A percentile compares a stretch with the other conserved stretches of the same genome.
Evolutionary conservation across 1,140 invertebrate genomes (phyloP).

Genomic region (Drosophila navojoa): DNA sequence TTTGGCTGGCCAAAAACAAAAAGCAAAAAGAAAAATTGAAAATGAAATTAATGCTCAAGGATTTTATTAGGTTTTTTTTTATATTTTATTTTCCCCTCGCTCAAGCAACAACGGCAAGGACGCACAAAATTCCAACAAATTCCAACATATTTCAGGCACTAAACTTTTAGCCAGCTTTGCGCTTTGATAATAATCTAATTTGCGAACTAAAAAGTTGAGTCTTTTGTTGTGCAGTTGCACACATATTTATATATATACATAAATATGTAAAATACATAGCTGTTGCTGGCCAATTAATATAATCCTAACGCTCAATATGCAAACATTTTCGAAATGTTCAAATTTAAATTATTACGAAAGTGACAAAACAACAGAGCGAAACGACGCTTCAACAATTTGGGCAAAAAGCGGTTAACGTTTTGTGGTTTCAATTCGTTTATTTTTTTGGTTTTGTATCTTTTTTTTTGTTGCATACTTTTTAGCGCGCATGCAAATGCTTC

Average conservation of each 20-base stretch:
- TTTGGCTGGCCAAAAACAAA: constrained; percentile 39
- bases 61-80: constrained; percentile 67
- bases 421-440: constrained; percentile 5
- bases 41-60: constrained; percentile 80
- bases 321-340: neutral
- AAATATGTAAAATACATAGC: neutral
- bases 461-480: constrained; percentile 58
- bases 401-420: constrained; percentile 20
- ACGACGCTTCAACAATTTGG: constrained; percentile 26
- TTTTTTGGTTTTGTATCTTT: constrained; percentile 4
- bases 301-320: constrained; percentile 44
- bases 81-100: too few relatives aligned
- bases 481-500: constrained; percentile 57
- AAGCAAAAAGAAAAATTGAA: constrained; percentile 31
- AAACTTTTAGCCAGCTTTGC: constrained; percentile 29
- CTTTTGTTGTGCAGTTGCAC: constrained; percentile 56
- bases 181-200: constrained; percentile 75
- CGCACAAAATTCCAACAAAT: constrained; percentile 29
- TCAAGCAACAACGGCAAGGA: constrained; percentile 55
- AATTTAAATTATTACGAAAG: constrained; percentile 8
- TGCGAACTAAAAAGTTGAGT: constrained; percentile 60
- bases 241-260: neutral
- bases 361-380: constrained; percentile 7
- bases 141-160: constrained; percentile 16
- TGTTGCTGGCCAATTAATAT: constrained; percentile 67